A percentile compares a stretch with the other conserved stretches of the same genome.
Conservation (phyloP, 2,797 vertebrate species). For the Molossus alvarezi region DNA sequence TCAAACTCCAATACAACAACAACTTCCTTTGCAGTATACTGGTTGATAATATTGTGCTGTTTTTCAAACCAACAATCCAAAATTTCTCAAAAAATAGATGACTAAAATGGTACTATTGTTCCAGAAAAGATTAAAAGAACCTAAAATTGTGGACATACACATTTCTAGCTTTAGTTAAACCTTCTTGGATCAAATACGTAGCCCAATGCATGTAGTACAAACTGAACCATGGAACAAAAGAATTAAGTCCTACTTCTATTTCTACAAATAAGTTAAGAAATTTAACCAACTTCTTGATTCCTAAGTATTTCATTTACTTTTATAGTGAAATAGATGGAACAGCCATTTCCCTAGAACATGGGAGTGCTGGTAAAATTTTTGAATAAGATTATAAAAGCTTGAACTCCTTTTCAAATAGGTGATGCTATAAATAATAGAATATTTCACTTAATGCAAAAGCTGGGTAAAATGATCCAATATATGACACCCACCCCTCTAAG, state of each 20-base stretch:
- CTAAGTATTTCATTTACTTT: slow-evolving; percentile 51
- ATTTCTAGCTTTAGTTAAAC: slow-evolving; percentile 8
- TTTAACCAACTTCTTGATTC: background rate
- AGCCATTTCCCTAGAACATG: background rate
- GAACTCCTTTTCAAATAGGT: slow-evolving; percentile 21
- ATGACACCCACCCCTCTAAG: background rate
- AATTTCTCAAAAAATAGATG: slow-evolving; percentile 1
- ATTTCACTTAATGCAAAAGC: slow-evolving; percentile 49
- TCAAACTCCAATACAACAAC: background rate
- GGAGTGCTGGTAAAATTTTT: slow-evolving; percentile 14
- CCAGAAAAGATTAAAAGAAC: slow-evolving; percentile 27
- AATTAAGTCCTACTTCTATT: background rate
- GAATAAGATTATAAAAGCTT: slow-evolving; percentile 57
- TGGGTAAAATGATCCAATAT: slow-evolving; percentile 24
- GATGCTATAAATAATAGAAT: slow-evolving; percentile 57
- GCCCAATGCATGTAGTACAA: background rate
- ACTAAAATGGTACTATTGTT: background rate
- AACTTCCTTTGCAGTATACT: background rate
- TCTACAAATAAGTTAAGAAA: slow-evolving; percentile 2
- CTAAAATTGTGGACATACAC: background rate
- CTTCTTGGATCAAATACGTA: background rate
- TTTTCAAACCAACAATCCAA: background rate
- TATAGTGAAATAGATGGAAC: slow-evolving; percentile 45
- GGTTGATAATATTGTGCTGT: background rate
- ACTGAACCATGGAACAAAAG: background rate